Percentiles rank a stretch among this genome's conserved stretches.
phyloP scores from a whole-genome alignment of 2,113 vertebrate genomes.

The Anas platyrhynchos region DNA sequence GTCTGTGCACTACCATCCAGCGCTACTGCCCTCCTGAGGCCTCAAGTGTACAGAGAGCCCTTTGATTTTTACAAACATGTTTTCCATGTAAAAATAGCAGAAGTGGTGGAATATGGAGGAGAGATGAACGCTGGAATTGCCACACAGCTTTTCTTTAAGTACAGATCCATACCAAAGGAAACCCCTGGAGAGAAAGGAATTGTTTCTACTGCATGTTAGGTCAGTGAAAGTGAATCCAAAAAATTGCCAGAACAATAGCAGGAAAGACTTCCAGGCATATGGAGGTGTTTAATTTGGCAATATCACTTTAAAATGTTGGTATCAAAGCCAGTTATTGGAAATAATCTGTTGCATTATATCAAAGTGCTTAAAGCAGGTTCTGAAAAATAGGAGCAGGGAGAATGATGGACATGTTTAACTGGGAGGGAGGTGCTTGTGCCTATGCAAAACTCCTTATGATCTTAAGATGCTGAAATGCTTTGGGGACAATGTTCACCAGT shows the following conservation, averaged over 20 bases:
- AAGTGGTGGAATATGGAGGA: neutral
- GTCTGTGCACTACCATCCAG: fast-evolving
- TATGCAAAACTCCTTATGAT: neutral
- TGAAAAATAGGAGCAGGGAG: neutral
- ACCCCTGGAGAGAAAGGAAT: neutral
- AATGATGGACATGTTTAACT: neutral
- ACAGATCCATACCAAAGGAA: neutral
- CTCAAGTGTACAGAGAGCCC: fast-evolving
- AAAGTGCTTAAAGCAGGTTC: neutral
- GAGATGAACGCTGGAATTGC: neutral
- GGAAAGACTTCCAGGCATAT: neutral
- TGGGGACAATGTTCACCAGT: neutral
- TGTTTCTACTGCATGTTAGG: neutral
- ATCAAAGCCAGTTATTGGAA: neutral
- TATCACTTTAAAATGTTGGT: neutral
- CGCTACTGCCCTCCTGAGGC: fast-evolving
- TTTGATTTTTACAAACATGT: fast-evolving
- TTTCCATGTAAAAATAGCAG: neutral
- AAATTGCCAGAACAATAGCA: neutral
- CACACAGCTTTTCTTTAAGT: neutral
- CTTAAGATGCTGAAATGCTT: slow-evolving; percentile 17
- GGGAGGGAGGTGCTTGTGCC: neutral
- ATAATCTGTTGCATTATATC: neutral
- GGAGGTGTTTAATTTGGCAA: neutral
- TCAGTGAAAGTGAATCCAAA: neutral